These are phyloP conservation scores for Drosophila buzzatii DNA, from an alignment of 2,888 invertebrate species.

Conservation along the genomic window DNA sequence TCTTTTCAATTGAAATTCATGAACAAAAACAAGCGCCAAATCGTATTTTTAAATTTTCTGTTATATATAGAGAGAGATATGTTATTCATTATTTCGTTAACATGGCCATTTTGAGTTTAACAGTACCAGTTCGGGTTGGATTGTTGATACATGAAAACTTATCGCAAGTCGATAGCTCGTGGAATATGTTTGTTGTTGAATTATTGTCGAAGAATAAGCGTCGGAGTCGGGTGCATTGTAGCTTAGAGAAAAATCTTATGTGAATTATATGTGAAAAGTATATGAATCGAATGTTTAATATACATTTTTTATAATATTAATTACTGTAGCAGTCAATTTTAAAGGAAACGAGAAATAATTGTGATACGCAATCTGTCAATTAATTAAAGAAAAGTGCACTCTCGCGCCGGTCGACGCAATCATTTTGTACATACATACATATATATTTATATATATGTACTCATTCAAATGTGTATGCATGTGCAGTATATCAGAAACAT, in stretches of 20 bases:
- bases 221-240: conserved; percentile 23
- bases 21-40: neutral
- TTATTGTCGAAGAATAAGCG: conserved; percentile 34
- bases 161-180: conserved; percentile 40
- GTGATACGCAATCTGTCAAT: conserved; percentile 29
- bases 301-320: neutral
- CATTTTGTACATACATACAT: conserved; percentile 3
- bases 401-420: conserved; percentile 31
- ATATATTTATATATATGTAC: neutral
- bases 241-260: neutral
- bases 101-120: conserved; percentile 38
- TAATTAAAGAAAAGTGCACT: conserved; percentile 42
- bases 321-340: neutral
- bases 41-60: neutral
- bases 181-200: conserved; percentile 50
- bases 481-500: conserved; percentile 40
- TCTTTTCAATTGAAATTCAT: neutral
- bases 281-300: neutral
- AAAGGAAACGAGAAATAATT: neutral
- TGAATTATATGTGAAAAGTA: neutral
- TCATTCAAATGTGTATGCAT: conserved; percentile 6
- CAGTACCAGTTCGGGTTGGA: conserved; percentile 40
- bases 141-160: conserved; percentile 4
- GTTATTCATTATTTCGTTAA: conserved; percentile 10
- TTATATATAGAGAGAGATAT: neutral